Evolutionary conservation across 2,797 vertebrate genomes (phyloP).

Genomic region (Thamnophis elegans): DNA sequence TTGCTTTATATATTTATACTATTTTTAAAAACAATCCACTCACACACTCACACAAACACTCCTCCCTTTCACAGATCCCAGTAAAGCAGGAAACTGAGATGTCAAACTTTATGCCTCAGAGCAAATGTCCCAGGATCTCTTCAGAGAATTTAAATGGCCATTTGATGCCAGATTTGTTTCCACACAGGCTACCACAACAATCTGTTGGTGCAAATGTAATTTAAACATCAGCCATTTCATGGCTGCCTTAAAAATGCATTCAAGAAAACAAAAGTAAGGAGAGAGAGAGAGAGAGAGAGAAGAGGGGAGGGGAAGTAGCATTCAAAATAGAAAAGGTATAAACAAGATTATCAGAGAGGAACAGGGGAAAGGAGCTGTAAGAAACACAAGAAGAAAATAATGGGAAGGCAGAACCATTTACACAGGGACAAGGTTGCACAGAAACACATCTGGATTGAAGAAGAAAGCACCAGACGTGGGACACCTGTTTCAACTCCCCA

Average conservation of each 20-base stretch:
- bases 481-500: slow-evolving; percentile 50
- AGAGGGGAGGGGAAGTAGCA: background rate
- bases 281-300: background rate
- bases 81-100: slow-evolving; percentile 61
- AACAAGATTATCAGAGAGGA: background rate
- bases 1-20: slow-evolving; percentile 68
- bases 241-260: slow-evolving; percentile 45
- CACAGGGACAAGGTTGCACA: background rate
- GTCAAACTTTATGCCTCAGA: slow-evolving; percentile 36
- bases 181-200: slow-evolving; percentile 41
- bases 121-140: slow-evolving; percentile 41
- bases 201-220: slow-evolving; percentile 47
- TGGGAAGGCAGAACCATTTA: background rate
- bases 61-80: slow-evolving; percentile 61
- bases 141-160: slow-evolving; percentile 39
- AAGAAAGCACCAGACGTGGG: slow-evolving; percentile 44
- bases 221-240: slow-evolving; percentile 17
- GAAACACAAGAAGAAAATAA: background rate
- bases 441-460: slow-evolving; percentile 45
- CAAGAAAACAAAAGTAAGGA: slow-evolving; percentile 29
- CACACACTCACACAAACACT: slow-evolving; percentile 43
- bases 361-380: background rate
- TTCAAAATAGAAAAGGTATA: background rate
- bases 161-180: slow-evolving; percentile 33
- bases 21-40: slow-evolving; percentile 67